Base-by-base conservation (phyloP, 2,888 invertebrate genomes). In the Tetheella fluctuosa region DNA sequence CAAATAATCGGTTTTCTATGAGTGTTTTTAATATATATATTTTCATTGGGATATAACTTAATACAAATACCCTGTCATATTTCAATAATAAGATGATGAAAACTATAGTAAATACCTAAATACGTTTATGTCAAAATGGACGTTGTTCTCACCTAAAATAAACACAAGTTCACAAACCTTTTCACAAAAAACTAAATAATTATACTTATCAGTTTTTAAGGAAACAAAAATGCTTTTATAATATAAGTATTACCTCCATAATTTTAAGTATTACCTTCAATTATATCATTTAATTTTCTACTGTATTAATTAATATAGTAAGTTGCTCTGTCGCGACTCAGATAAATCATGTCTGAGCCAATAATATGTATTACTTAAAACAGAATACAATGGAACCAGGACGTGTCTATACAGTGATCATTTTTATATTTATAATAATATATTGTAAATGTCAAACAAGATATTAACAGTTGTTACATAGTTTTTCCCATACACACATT, bases 161-260 rank as follows among this genome's bases (percentile, higher is more conserved):
- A 69, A 69, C 67, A 77, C 78, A 82, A 72, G 86, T 88, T 90
- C 91, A 91, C 91, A 92, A 91, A 88, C 76, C 61, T 64, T 70
- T 85, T 86, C 88, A 88, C 87, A 89, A 87, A 85, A 75, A 79
- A 12, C 25, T 6, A 37, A 15, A 17, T 8, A n/a, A n/a, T n/a
- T n/a, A 28, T 17, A 76, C 69, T 39, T n/a, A 70, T 73, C 69
- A 73, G 70, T 76, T 77, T 78, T 73, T 73, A 79, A 75, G 74
- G 73, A 70, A 77, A 73, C 69, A 48, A 55, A 68, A 67, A 81
- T 87, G 86, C 86, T 88, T 87, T 83, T 84, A 79, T 83, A 78
- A 81, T 79, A 72, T 91, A 90, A 91, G 91, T 92, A 91, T 92
- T 91, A 91, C 91, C 90, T 92, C 90, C 87, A 86, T 88, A 89